A percentile compares a stretch with the other conserved stretches of the same genome.
These are phyloP conservation scores for Microctonus aethiopoides DNA, from an alignment of 2,888 invertebrate species.

Conservation along the genomic window DNA sequence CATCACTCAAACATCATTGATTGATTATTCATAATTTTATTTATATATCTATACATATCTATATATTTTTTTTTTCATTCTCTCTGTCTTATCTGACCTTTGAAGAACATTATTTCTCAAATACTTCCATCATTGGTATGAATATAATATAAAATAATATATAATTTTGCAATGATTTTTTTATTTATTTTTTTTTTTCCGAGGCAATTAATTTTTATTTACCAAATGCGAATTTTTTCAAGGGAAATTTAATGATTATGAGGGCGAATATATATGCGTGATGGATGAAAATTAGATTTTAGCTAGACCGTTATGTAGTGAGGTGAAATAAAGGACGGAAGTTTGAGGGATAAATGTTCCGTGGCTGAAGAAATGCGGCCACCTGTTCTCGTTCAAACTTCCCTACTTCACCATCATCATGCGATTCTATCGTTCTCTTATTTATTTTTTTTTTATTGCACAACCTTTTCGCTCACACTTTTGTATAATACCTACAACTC, in stretches of 20 bases:
- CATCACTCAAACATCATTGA: neutral
- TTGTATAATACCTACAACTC: too few relatives aligned
- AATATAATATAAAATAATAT: too few relatives aligned
- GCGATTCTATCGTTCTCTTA: neutral
- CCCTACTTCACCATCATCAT: conserved; percentile 1
- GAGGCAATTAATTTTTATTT: neutral
- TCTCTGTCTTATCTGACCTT: too few relatives aligned
- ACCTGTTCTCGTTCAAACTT: conserved; percentile 31
- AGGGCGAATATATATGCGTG: conserved; percentile 32
- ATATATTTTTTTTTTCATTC: neutral
- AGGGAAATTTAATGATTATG: neutral
- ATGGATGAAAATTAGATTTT: conserved; percentile 44
- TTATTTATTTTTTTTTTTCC: neutral
- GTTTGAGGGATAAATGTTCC: conserved; percentile 45
- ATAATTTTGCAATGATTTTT: neutral
- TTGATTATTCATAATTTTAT: neutral
- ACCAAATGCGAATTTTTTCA: neutral
- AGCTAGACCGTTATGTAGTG: conserved; percentile 42
- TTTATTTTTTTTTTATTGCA: neutral
- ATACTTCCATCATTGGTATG: neutral
- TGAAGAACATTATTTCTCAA: too few relatives aligned
- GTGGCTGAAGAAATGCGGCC: conserved; percentile 47
- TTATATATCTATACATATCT: neutral
- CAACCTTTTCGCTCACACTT: too few relatives aligned
- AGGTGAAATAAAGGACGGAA: conserved; percentile 17